A percentile compares a stretch with the other conserved stretches of the same genome.
These are phyloP conservation scores for Aethes cnicana DNA, from an alignment of 2,888 invertebrate genomes.

Conservation along the genomic window DNA sequence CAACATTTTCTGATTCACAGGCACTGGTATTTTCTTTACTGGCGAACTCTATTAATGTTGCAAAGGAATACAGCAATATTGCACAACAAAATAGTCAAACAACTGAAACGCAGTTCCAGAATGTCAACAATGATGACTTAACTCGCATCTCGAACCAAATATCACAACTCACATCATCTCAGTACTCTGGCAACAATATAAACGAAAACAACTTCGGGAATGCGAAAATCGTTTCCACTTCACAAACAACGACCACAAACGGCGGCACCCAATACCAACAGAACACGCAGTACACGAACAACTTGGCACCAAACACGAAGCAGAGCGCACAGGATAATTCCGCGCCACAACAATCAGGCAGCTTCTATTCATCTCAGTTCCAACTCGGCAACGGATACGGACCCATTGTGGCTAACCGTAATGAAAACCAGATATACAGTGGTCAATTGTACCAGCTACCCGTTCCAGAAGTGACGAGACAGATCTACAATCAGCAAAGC, in stretches of 20 bases:
- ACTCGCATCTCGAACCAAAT: slow-evolving; percentile 60
- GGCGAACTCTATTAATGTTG: slow-evolving; percentile 71
- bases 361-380: slow-evolving; percentile 43
- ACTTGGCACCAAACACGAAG: slow-evolving; percentile 10
- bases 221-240: slow-evolving; percentile 39
- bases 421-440: slow-evolving; percentile 61
- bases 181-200: slow-evolving; percentile 47
- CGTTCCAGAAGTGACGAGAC: slow-evolving; percentile 68
- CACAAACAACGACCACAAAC: slow-evolving; percentile 37
- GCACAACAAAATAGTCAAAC: slow-evolving; percentile 57
- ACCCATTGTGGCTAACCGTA: slow-evolving; percentile 35
- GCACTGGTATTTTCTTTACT: slow-evolving; percentile 72
- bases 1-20: slow-evolving; percentile 75
- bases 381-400: slow-evolving; percentile 41
- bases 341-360: slow-evolving; percentile 42
- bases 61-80: slow-evolving; percentile 66
- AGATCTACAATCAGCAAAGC: slow-evolving; percentile 61
- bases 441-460: slow-evolving; percentile 72
- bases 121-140: slow-evolving; percentile 56
- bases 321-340: slow-evolving; percentile 44
- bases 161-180: slow-evolving; percentile 68
- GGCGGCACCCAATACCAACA: slow-evolving; percentile 41
- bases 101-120: slow-evolving; percentile 51
- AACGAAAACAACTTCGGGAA: slow-evolving; percentile 39
- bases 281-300: slow-evolving; percentile 38